These are phyloP conservation scores for Meloidogyne hapla DNA, from an alignment of 1,140 invertebrate species.

Conservation along the genomic window DNA sequence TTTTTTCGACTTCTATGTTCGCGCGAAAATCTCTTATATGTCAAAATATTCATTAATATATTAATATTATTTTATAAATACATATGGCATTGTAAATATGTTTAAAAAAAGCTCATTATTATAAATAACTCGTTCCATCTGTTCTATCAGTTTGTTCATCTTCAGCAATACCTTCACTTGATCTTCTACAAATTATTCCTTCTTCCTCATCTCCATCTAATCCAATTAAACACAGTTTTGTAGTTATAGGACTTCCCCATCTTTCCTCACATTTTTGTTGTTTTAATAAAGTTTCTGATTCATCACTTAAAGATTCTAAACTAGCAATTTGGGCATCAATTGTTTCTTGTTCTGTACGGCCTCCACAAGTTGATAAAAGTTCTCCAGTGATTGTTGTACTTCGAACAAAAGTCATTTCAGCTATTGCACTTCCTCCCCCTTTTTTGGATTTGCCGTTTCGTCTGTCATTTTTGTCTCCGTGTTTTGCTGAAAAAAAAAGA, in stretches of 20 bases:
- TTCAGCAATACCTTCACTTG: background rate
- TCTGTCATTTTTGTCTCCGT: conserved; percentile 4
- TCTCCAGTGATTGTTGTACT: conserved; percentile 29
- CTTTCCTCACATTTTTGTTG: background rate
- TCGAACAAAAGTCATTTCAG: conserved; percentile 24
- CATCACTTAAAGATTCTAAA: conserved; percentile 45
- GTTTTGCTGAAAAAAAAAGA: background rate
- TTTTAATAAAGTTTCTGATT: conserved; percentile 39
- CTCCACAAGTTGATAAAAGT: conserved; percentile 17
- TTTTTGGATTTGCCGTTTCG: conserved; percentile 18
- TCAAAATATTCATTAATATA: background rate
- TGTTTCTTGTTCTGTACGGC: conserved; percentile 24
- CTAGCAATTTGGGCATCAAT: conserved; percentile 38
- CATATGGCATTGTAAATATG: too few relatives aligned
- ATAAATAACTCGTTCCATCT: conserved; percentile 8
- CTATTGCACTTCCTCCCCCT: conserved; percentile 7
- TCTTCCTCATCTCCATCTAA: background rate
- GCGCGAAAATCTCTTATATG: background rate
- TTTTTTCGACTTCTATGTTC: too few relatives aligned
- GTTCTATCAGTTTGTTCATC: background rate
- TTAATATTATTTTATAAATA: too few relatives aligned
- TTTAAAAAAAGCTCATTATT: background rate
- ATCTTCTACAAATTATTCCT: background rate
- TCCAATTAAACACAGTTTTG: background rate
- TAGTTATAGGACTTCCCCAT: background rate